A percentile compares a stretch with the other conserved stretches of the same genome.
Evolutionary conservation across 92 coral and sea anemone species (phyloP).

Genomic region (Muricea muricata): DNA sequence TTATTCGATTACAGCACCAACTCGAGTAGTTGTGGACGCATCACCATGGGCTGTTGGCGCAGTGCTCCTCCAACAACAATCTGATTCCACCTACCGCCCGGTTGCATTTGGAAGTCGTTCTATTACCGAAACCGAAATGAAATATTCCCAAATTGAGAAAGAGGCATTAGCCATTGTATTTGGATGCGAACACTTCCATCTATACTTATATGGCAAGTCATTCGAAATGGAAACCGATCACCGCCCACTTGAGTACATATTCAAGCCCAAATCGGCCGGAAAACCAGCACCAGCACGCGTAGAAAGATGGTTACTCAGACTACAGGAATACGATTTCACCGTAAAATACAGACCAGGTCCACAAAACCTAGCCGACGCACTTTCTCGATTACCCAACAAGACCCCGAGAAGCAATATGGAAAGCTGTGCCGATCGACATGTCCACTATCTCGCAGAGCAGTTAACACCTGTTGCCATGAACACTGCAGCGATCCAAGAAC

Average conservation of each 20-base stretch:
- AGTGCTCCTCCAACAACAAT: background rate
- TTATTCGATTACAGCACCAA: conserved; percentile 40
- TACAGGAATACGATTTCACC: too few relatives aligned
- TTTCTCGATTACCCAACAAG: conserved; percentile 44
- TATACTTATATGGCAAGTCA: conserved; percentile 55
- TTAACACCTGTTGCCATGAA: conserved; percentile 54
- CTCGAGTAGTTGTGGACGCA: conserved; percentile 36
- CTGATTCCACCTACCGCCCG: conserved; percentile 29
- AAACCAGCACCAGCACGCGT: too few relatives aligned
- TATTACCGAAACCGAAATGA: conserved; percentile 53
- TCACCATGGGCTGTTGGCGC: conserved; percentile 40
- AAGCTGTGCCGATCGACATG: conserved; percentile 60
- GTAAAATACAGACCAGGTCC: too few relatives aligned
- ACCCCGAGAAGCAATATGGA: conserved; percentile 61
- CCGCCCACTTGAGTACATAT: conserved; percentile 58
- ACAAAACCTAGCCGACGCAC: too few relatives aligned
- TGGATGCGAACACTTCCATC: conserved; percentile 70
- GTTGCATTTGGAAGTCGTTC: conserved; percentile 34
- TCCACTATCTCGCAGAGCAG: conserved; percentile 47
- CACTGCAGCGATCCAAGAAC: conserved; percentile 41
- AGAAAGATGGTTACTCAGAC: too few relatives aligned
- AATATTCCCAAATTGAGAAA: conserved; percentile 39
- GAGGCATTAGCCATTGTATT: conserved; percentile 32
- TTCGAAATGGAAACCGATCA: conserved; percentile 67
- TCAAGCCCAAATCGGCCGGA: too few relatives aligned